phyloP scores from a whole-genome alignment of 1,140 invertebrate genomes.

The Scaptodrosophila lebanonensis region DNA sequence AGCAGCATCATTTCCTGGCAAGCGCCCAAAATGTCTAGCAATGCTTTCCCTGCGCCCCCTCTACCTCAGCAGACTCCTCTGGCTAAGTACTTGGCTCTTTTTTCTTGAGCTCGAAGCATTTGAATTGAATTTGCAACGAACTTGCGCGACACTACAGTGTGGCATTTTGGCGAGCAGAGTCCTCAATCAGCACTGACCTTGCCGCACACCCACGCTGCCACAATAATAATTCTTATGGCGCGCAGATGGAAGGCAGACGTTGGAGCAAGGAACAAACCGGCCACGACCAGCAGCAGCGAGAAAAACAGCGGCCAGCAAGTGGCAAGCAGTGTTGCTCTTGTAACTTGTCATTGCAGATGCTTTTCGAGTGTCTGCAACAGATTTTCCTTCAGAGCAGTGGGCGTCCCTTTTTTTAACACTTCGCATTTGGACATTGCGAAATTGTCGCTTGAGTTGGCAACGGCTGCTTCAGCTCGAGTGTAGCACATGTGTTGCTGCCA shows the following conservation, averaged over 20 bases:
- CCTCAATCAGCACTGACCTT: constrained; percentile 60
- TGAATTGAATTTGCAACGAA: constrained; percentile 66
- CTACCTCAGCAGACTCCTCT: neutral
- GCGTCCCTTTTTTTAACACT: too few relatives aligned
- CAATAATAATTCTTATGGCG: constrained; percentile 73
- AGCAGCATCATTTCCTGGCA: constrained; percentile 63
- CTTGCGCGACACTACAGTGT: too few relatives aligned
- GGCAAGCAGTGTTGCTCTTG: constrained; percentile 48
- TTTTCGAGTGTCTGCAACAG: constrained; percentile 67
- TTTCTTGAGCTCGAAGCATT: constrained; percentile 48
- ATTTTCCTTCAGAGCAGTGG: constrained; percentile 47
- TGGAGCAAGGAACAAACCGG: constrained; percentile 23
- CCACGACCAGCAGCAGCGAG: constrained; percentile 8
- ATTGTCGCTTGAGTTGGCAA: too few relatives aligned
- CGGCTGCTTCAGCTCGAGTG: constrained; percentile 23
- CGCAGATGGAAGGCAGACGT: constrained; percentile 71
- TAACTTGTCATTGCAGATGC: constrained; percentile 67
- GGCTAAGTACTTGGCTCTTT: constrained; percentile 16
- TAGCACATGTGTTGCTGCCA: constrained; percentile 40
- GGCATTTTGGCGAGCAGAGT: constrained; percentile 6
- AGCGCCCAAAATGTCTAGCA: constrained; percentile 53
- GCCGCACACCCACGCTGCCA: constrained; percentile 58
- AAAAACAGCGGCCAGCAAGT: constrained; percentile 58
- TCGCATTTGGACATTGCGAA: too few relatives aligned
- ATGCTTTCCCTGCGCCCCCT: neutral